These are phyloP conservation scores for Micropoecilia bifurca DNA, from an alignment of 2,797 vertebrate genomes.

Conservation along the genomic window DNA sequence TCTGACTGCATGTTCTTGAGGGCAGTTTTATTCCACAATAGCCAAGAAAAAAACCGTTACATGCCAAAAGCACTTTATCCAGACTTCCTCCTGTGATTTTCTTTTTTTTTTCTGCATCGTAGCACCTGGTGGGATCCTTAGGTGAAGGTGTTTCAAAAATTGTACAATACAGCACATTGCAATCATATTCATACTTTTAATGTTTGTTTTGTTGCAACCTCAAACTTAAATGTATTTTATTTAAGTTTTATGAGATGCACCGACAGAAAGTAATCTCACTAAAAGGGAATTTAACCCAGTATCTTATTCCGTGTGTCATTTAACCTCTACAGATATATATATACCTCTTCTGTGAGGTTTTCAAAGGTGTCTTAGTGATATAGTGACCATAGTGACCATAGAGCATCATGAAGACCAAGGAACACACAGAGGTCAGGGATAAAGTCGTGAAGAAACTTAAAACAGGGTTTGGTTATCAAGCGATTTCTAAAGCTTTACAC, in stretches of 20 bases:
- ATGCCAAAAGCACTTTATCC: not conserved
- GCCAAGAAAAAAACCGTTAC: not conserved
- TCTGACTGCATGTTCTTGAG: constrained; percentile 9
- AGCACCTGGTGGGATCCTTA: not conserved
- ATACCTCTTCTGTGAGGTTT: not conserved
- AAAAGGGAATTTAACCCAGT: not conserved
- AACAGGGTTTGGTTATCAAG: not conserved
- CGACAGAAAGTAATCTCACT: not conserved
- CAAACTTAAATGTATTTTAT: not conserved
- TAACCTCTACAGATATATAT: not conserved
- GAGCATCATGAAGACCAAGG: not conserved
- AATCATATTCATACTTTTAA: not conserved
- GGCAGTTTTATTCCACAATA: not conserved
- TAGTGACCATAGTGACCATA: not conserved
- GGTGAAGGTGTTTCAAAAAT: not conserved
- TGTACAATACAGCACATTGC: not conserved
- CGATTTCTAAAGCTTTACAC: not conserved
- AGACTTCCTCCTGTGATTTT: not conserved
- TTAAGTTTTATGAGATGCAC: not conserved
- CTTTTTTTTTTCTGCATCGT: not conserved
- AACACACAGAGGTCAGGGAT: not conserved
- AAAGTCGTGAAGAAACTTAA: not conserved
- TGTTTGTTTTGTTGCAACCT: constrained; percentile 25
- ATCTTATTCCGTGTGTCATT: not conserved
- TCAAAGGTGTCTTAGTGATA: not conserved